These are phyloP conservation scores for Ptyas mucosa DNA, from an alignment of 2,113 vertebrate species.

Conservation along the genomic window DNA sequence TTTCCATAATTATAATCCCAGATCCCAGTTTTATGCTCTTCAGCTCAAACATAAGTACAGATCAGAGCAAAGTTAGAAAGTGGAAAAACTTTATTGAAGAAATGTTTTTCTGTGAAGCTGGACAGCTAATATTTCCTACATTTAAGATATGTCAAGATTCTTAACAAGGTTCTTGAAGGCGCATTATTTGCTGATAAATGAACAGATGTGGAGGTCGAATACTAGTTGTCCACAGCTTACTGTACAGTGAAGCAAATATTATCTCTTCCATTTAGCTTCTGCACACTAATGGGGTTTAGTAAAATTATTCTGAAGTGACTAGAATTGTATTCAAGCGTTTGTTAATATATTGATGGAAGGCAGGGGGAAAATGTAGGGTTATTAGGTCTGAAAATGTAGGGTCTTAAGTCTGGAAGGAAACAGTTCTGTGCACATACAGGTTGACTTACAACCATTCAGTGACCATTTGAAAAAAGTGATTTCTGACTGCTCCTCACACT, in stretches of 20 bases:
- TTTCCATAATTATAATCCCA: not conserved
- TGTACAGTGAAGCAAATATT: not conserved
- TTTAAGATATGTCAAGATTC: not conserved
- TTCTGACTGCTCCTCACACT: too few species aligned
- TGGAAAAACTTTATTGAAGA: not conserved
- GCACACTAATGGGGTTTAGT: not conserved
- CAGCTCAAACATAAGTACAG: not conserved
- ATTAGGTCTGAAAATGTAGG: too few species aligned
- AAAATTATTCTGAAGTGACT: not conserved
- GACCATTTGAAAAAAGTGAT: too few species aligned
- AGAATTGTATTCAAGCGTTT: not conserved
- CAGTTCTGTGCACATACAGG: not conserved
- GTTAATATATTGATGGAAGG: not conserved
- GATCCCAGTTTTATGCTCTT: not conserved
- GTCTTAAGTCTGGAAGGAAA: not conserved
- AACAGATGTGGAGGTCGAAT: not conserved
- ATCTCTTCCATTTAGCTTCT: not conserved
- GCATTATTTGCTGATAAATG: not conserved
- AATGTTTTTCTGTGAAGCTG: not conserved
- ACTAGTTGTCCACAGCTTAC: not conserved
- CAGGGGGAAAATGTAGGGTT: not conserved
- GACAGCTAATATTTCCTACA: not conserved
- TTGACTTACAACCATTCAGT: too few species aligned
- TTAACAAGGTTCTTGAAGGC: not conserved
- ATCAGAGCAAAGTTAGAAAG: not conserved